Evolutionary conservation across 2,797 vertebrate genomes (phyloP), one percentile per base, ranked within the genome.

Genomic region (Karalla daura): DNA sequence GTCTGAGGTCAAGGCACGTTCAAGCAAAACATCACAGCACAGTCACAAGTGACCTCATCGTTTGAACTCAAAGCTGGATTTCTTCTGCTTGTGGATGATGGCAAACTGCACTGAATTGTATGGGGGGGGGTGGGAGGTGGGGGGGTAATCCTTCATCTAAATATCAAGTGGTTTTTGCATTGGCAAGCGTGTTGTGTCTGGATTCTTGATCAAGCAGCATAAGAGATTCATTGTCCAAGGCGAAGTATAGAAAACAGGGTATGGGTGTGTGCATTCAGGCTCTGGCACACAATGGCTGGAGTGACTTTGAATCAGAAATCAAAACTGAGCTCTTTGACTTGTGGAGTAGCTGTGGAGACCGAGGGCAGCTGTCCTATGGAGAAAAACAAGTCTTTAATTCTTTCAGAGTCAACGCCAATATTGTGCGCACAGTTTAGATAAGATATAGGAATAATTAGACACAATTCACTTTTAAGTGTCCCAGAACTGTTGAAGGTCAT

Each of bases 151-250:
- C 73, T 84, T 70, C 51, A 74, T 86, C 82, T 89, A 78, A 86
- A 88, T 84, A 86, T 79, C 75, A 79, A 78, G 67, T 74, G 75
- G 72, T 78, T 91, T 39, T 89, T 79, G 73, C 78, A 81, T 86
- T 81, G 74, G 56, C 58, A 74, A 67, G 74, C 45, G 9, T 61
- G 76, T 80, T 88, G 78, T 76, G 88, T 88, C 81, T 87, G 78
- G 85, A 81, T 73, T 88, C 44, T 23, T 62, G 71, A 85, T 85
- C 47, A 56, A 69, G 70, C 50, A 15, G 41, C 28, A 84, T 83
- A 68, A 88, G 66, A 85, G 74, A 70, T n/a, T 63, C 70, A 79
- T 84, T 88, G 87, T 90, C 40, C 72, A 47, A 54, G 28, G 32
- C 36, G 27, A 23, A 62, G 72, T 60, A 56, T 65, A 44, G 53